These are phyloP conservation scores for Eustalomyia histrio DNA, from an alignment of 2,888 invertebrate genomes.

Conservation along the genomic window DNA sequence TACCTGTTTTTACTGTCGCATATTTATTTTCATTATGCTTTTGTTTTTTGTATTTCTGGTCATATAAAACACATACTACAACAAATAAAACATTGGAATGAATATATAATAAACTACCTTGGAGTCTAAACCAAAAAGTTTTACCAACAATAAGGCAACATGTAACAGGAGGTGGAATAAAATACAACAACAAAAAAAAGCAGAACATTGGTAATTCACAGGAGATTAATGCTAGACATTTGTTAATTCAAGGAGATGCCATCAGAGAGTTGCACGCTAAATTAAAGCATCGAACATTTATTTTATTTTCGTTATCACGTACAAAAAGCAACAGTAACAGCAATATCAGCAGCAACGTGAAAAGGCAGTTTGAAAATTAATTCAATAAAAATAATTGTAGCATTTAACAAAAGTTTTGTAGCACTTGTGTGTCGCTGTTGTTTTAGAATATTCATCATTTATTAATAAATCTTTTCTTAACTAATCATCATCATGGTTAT, in stretches of 20 bases:
- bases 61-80: neutral
- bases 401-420: conserved; percentile 34
- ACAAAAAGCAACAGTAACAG: neutral
- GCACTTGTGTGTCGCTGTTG: neutral
- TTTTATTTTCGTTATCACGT: conserved; percentile 54
- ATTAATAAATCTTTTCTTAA: conserved; percentile 18
- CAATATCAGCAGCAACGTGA: neutral
- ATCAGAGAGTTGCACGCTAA: conserved; percentile 59
- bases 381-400: conserved; percentile 31
- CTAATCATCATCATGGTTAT: conserved; percentile 7
- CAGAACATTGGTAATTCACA: conserved; percentile 56
- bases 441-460: conserved; percentile 41
- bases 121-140: conserved; percentile 23
- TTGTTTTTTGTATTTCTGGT: conserved; percentile 24
- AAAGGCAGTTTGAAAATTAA: neutral
- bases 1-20: conserved; percentile 69
- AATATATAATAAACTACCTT: conserved; percentile 32
- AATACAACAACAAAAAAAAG: conserved; percentile 19
- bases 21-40: conserved; percentile 68
- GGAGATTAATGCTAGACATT: conserved; percentile 62
- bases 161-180: conserved; percentile 5
- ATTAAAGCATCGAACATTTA: conserved; percentile 60
- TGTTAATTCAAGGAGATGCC: conserved; percentile 60
- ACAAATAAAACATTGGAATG: conserved; percentile 22
- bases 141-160: conserved; percentile 31